A percentile compares a stretch with the other conserved stretches of the same genome.
Conservation (phyloP, 2,888 invertebrate species). For the Sesia bembeciformis region DNA sequence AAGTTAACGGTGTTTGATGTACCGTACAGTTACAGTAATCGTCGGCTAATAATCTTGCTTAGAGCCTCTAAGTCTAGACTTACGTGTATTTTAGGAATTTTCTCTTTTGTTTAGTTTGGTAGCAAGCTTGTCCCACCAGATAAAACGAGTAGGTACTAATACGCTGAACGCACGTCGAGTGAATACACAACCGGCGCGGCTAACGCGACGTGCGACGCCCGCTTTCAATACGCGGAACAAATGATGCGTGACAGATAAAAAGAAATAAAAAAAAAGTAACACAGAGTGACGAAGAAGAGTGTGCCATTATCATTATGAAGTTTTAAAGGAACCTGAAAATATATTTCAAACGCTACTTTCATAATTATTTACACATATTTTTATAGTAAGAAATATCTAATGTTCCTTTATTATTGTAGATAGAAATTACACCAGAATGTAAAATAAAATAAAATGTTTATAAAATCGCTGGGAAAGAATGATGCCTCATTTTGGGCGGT, state of each 20-base stretch:
- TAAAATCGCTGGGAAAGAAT: too few relatives aligned
- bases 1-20: too few relatives aligned
- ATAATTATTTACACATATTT: too few relatives aligned
- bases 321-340: too few relatives aligned
- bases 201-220: constrained; percentile 18
- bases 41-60: not conserved
- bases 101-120: not conserved
- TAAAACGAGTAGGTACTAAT: not conserved
- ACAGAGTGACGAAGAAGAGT: constrained; percentile 7
- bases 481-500: too few relatives aligned
- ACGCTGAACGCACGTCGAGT: not conserved
- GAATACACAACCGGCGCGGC: constrained; percentile 12
- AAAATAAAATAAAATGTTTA: too few relatives aligned
- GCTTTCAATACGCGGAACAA: constrained; percentile 10
- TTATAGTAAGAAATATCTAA: too few relatives aligned
- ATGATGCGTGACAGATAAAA: constrained; percentile 14
- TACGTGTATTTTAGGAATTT: not conserved
- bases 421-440: too few relatives aligned
- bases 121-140: not conserved
- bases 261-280: constrained; percentile 15
- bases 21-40: not conserved
- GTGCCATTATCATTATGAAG: constrained; percentile 1
- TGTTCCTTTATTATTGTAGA: too few relatives aligned
- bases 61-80: not conserved
- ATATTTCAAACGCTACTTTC: too few relatives aligned